Evolutionary conservation across 2,888 invertebrate species (phyloP).

Genomic region (Buathra laborator): DNA sequence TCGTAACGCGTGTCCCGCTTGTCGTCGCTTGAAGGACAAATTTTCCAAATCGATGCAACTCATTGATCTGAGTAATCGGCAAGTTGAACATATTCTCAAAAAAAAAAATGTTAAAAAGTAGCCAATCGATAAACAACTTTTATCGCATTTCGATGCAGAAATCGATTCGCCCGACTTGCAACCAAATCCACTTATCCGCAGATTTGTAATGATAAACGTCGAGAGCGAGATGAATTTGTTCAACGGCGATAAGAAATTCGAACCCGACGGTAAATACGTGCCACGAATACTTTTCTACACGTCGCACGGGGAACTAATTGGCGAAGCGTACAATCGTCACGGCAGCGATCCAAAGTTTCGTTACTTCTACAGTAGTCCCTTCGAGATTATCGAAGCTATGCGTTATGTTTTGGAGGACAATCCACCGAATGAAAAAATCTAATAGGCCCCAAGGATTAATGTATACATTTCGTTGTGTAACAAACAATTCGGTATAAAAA

Average conservation of each 20-base stretch:
- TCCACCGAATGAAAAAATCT: neutral
- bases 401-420: slow-evolving; percentile 79
- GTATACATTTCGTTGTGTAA: neutral
- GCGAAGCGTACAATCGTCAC: slow-evolving; percentile 87
- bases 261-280: slow-evolving; percentile 90
- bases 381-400: slow-evolving; percentile 87
- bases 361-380: slow-evolving; percentile 86
- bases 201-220: slow-evolving; percentile 90
- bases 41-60: slow-evolving; percentile 88
- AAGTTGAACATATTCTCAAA: slow-evolving; percentile 48
- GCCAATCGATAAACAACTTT: neutral
- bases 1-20: slow-evolving; percentile 89
- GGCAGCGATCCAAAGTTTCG: slow-evolving; percentile 88
- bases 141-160: neutral
- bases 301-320: slow-evolving; percentile 86
- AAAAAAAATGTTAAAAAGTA: neutral
- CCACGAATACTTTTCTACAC: slow-evolving; percentile 89
- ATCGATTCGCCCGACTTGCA: neutral
- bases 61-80: slow-evolving; percentile 86
- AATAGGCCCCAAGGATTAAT: neutral
- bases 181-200: slow-evolving; percentile 63
- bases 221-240: slow-evolving; percentile 87
- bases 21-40: slow-evolving; percentile 88
- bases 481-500: neutral
- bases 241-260: slow-evolving; percentile 84